Percentiles rank a stretch among this genome's conserved stretches.
These are phyloP conservation scores for Falco peregrinus DNA, from an alignment of 2,797 vertebrate species.

Conservation along the genomic window DNA sequence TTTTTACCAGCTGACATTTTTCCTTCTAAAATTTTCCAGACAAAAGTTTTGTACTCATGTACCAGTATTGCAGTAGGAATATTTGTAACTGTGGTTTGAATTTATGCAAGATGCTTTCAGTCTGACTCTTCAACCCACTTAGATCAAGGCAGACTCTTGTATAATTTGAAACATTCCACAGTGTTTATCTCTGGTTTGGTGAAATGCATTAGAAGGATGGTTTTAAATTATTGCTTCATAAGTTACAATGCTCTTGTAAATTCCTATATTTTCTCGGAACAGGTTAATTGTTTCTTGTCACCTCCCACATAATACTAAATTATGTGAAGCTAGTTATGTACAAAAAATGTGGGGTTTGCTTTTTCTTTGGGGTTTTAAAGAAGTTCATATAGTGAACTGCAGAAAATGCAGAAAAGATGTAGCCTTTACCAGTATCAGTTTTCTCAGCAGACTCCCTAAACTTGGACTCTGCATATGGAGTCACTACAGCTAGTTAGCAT, in stretches of 20 bases:
- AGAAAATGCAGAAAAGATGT: neutral
- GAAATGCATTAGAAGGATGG: conserved; percentile 33
- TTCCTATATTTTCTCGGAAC: conserved; percentile 2
- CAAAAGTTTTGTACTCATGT: neutral
- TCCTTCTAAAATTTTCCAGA: neutral
- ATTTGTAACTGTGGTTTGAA: conserved; percentile 36
- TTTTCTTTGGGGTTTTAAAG: neutral
- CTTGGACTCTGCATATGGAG: neutral
- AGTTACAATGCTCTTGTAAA: conserved; percentile 8
- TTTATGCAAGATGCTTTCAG: conserved; percentile 37
- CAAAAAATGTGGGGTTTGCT: neutral
- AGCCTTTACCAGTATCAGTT: neutral
- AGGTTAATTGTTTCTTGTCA: conserved; percentile 34
- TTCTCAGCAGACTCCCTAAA: neutral
- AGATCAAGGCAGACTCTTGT: neutral
- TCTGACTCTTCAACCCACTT: conserved; percentile 27
- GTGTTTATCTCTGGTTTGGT: conserved; percentile 28
- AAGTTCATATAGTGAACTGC: neutral
- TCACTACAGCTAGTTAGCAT: neutral
- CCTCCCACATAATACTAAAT: conserved; percentile 9
- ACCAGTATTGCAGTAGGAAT: neutral
- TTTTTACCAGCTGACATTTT: conserved; percentile 7
- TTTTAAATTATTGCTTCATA: conserved; percentile 34
- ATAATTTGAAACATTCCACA: conserved; percentile 43
- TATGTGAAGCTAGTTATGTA: neutral